Percentiles rank a stretch among this genome's conserved stretches.
Conservation (phyloP, 2,113 vertebrate genomes). For the Psilopogon haemacephalus region DNA sequence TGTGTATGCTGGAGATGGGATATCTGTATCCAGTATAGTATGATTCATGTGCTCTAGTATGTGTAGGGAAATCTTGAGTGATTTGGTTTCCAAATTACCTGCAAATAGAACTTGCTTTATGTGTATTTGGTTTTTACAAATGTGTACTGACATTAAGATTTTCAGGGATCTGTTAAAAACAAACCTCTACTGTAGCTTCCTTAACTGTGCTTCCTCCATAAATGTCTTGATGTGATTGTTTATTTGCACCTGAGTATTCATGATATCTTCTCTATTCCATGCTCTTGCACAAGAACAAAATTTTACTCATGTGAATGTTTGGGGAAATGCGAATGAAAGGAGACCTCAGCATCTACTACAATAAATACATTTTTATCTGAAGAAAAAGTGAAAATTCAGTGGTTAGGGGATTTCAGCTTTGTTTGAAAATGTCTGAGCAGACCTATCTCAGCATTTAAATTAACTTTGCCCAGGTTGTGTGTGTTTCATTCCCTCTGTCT, state of each 20-base stretch:
- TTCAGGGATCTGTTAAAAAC: neutral
- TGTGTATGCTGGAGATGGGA: neutral
- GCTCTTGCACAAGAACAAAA: neutral
- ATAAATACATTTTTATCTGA: neutral
- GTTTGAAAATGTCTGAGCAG: neutral
- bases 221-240: neutral
- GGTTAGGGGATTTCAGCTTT: neutral
- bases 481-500: neutral
- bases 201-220: neutral
- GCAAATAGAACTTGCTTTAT: neutral
- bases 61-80: neutral
- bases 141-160: neutral
- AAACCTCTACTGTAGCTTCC: neutral
- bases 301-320: neutral
- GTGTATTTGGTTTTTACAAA: neutral
- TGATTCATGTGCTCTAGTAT: neutral
- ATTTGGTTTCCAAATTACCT: neutral
- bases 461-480: neutral
- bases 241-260: neutral
- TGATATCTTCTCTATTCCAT: slow-evolving; percentile 1
- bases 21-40: neutral
- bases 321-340: slow-evolving; percentile 14
- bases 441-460: neutral
- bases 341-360: neutral
- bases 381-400: neutral